Percentiles rank a stretch among this genome's conserved stretches.
Conservation (phyloP, 2,888 invertebrate species). For the Oscheius sp. region DNA sequence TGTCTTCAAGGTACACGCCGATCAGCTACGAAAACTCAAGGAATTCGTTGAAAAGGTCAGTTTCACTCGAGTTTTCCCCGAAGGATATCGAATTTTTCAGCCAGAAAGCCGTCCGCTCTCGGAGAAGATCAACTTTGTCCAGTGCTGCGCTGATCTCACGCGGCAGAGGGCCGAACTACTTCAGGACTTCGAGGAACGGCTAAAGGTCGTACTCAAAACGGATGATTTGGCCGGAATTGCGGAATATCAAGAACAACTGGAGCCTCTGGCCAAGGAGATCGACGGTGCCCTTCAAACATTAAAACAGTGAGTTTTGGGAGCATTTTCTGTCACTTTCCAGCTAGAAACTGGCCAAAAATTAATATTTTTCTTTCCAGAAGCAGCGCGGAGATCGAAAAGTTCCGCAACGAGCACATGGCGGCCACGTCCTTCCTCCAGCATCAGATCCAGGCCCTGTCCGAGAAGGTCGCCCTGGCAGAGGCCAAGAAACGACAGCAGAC, state of each 20-base stretch:
- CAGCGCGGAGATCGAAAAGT: neutral
- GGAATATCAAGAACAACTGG: neutral
- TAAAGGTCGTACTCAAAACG: constrained; percentile 8
- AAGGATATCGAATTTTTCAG: neutral
- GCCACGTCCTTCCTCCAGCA: neutral
- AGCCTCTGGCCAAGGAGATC: neutral
- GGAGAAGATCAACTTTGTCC: constrained; percentile 23
- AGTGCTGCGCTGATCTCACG: constrained; percentile 8
- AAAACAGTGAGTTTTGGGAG: no score
- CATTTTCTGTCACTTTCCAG: no score
- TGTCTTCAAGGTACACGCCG: constrained; percentile 15
- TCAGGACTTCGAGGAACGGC: constrained; percentile 13
- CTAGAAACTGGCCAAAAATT: no score
- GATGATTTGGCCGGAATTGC: constrained; percentile 11
- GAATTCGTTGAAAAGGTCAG: constrained; percentile 18
- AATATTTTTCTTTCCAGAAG: constrained; percentile 10
- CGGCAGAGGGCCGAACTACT: constrained; percentile 4
- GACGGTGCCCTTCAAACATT: neutral
- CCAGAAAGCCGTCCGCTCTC: constrained; percentile 22
- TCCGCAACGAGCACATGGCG: neutral
- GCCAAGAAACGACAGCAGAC: neutral
- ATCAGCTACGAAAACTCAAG: constrained; percentile 12
- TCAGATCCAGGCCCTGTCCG: neutral
- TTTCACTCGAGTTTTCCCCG: no score
- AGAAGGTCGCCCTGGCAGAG: neutral